These are phyloP conservation scores for Carettochelys insculpta DNA, from an alignment of 2,113 vertebrate species.

Conservation along the genomic window DNA sequence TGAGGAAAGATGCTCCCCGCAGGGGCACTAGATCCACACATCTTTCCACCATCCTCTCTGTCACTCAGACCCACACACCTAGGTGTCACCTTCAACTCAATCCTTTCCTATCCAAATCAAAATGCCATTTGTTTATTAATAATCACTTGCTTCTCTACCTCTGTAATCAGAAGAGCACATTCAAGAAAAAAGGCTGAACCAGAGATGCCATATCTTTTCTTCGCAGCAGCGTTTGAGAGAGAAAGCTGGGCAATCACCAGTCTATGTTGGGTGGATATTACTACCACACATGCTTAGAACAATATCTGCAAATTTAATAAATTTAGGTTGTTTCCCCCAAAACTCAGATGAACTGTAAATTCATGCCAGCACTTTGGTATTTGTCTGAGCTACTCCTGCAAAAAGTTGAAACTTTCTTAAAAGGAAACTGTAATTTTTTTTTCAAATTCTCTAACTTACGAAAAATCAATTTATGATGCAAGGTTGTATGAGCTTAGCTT, in stretches of 20 bases:
- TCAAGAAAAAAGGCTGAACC: slow-evolving; percentile 7
- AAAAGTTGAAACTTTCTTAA: background rate
- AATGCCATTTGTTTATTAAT: background rate
- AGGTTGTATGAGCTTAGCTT: slow-evolving; percentile 17
- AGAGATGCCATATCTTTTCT: background rate
- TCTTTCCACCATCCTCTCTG: too few species aligned
- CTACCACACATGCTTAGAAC: background rate
- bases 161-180: slow-evolving; percentile 13
- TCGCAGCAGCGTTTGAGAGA: background rate
- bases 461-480: background rate
- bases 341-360: background rate
- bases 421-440: background rate
- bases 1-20: background rate
- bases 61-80: background rate
- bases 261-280: background rate
- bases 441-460: background rate
- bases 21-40: too few species aligned
- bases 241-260: background rate
- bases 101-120: background rate
- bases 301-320: background rate
- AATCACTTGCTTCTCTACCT: background rate
- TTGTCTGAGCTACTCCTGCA: background rate
- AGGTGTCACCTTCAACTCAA: background rate
- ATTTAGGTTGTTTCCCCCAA: background rate
- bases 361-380: background rate